Base-by-base conservation (phyloP, 37 sponge, comb jelly and placozoan species). In the Chondrilla cf. caribensis region DNA sequence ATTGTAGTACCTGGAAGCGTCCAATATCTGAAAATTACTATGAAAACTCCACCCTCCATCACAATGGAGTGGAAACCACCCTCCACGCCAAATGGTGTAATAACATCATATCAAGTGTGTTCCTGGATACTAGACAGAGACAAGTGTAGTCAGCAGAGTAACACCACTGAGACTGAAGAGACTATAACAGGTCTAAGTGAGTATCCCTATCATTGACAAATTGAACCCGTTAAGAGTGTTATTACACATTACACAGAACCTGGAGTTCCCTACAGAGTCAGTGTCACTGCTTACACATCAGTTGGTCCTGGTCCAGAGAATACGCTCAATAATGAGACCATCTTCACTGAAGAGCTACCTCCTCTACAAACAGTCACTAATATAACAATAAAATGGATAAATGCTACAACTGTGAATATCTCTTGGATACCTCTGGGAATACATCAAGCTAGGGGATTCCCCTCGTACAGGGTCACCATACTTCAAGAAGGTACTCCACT, bases 391-490 rank as follows among this genome's bases (percentile, higher is more conserved):
- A 42, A 37, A 36, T 8, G 76, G 76, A 24, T 40, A 37, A 73
- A 73, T 73, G 43, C 29, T 37, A 25, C 76, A 2, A 37, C 76
- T 2, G 25, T 73, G 6, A 73, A 8, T 19, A 22, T 40, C 41
- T 41, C 42, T 40, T 73, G 76, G 76, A 42, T 1, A 0, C 41
- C 76, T 24, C 44, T 73, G 6, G 40, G 42, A 43, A 11, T 73
- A 21, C n/a, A 73, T 73, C 8, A 73, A 9, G 76, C 76, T 21
- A 36, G 76, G 44, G 76, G 76, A 73, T 73, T 43, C 44, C 76
- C 76, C 76, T 41, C 8, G 2, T 73, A 73, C 24, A 40, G 24
- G 24, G 25, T 73, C 76, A 73, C 17, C 36, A 24, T 67, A 28
- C n/a, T 33, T 17, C n/a, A 22, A 3, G 76, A 73, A 38, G 76